Evolutionary conservation across 2,113 vertebrate genomes (phyloP).

Genomic region (Pristiophorus japonicus): DNA sequence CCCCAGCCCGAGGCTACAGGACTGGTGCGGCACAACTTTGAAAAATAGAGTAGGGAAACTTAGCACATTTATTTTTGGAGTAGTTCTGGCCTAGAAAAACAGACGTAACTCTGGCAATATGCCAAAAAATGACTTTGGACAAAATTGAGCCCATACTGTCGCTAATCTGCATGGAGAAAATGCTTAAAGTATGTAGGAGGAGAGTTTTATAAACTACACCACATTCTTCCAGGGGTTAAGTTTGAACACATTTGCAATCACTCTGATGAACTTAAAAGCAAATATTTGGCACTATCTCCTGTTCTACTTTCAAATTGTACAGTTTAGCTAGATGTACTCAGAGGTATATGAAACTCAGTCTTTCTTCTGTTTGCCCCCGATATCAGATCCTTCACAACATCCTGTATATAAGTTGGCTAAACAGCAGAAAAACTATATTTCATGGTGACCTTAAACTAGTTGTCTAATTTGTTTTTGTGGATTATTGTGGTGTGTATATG

Average conservation of each 20-base stretch:
- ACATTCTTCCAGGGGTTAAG: neutral
- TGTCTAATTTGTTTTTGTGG: neutral
- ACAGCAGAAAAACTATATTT: neutral
- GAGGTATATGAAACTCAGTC: neutral
- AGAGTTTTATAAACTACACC: neutral
- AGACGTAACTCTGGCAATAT: no score
- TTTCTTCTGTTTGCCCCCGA: neutral
- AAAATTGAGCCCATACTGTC: no score
- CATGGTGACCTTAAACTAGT: neutral
- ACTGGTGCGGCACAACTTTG: no score
- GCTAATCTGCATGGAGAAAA: neutral
- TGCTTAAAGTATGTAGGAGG: neutral
- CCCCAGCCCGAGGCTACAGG: no score
- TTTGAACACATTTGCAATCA: neutral
- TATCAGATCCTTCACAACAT: neutral
- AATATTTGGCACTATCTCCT: neutral
- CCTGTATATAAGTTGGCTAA: neutral
- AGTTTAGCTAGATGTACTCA: neutral
- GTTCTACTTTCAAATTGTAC: neutral
- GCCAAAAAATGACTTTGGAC: no score
- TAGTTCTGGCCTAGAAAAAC: no score
- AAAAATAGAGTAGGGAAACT: no score
- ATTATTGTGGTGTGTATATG: neutral
- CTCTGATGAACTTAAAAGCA: neutral
- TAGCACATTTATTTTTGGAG: no score